Base-by-base conservation (phyloP, 2,888 invertebrate species). In the Rotaria sp. region DNA sequence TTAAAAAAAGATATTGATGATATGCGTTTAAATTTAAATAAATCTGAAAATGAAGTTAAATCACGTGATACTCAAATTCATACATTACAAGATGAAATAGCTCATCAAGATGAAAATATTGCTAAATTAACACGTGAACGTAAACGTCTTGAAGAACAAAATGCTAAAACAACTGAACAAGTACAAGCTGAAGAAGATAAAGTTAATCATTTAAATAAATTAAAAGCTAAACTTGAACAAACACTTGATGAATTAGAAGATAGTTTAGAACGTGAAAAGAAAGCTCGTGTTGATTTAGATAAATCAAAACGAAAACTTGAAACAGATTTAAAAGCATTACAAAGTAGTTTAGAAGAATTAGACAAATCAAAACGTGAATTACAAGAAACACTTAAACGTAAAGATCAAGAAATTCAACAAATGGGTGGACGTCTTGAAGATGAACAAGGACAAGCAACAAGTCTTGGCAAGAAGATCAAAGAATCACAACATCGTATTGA, bases 191-290 rank as follows among this genome's bases (percentile, higher is more conserved):
- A 88, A 86, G 88, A 88, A 87, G 88, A 88, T 57, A 88, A 88
- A 90, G 96, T 97, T 88, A 94, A 96, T 90, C 97, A 97, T 92
- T 94, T 97, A 92, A 96, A 96, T 93, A 95, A 96, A 92, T 96
- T 96, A 94, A 96, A 96, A 93, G 96, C 96, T 93, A 97, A 97
- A 93, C 93, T 97, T 90, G 97, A 97, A 92, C 96, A 96, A 93
- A 95, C 96, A 92, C 94, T 97, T 92, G 96, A 88, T 96, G 93
- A 96, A 90, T 94, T 99, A 89, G 98, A 99, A 92, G 99, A 99
- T 92, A 96, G 96, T 87, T 93, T 99, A 90, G 98, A 98, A 93
- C 95, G 98, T 90, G 99, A 99, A 93, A 99, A 99, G 96, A 97
- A 99, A 93, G 94, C 96, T 90, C 95, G 94, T 89, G 96, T 94